Evolutionary conservation across 2,113 vertebrate genomes (phyloP).

Genomic region (Thymallus thymallus): DNA sequence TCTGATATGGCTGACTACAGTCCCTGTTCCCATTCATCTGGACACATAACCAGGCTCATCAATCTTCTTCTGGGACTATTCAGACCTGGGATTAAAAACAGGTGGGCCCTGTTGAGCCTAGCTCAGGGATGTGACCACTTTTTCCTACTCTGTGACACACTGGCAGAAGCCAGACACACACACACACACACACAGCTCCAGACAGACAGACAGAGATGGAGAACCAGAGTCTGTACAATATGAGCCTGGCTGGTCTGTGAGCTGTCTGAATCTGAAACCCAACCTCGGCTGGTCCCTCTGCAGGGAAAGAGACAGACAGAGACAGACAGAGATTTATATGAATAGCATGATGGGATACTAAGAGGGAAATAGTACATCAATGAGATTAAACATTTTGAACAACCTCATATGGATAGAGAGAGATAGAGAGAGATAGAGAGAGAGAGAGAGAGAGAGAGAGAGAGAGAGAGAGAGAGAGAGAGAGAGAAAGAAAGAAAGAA

Average conservation of each 20-base stretch:
- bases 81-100: constrained; percentile 69
- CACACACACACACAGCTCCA: background rate
- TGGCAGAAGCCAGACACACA: constrained; percentile 33
- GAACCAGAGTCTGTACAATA: constrained; percentile 25
- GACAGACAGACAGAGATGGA: constrained; percentile 56
- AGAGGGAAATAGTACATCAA: background rate
- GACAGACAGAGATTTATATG: background rate
- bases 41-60: constrained; percentile 73
- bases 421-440: no score
- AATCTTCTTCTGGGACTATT: constrained; percentile 69
- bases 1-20: constrained; percentile 56
- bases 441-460: no score
- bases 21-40: constrained; percentile 65
- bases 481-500: no score
- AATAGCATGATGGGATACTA: background rate
- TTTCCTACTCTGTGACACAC: constrained; percentile 57
- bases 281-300: constrained; percentile 10
- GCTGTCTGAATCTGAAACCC: constrained; percentile 49
- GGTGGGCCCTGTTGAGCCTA: constrained; percentile 55
- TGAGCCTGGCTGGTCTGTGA: constrained; percentile 37
- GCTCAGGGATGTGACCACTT: constrained; percentile 65
- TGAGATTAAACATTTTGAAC: background rate
- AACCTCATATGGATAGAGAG: no score
- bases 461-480: no score
- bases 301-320: constrained; percentile 23